Evolutionary conservation across 2,797 vertebrate genomes (phyloP).

Genomic region (Sebastes ruberrimus): DNA sequence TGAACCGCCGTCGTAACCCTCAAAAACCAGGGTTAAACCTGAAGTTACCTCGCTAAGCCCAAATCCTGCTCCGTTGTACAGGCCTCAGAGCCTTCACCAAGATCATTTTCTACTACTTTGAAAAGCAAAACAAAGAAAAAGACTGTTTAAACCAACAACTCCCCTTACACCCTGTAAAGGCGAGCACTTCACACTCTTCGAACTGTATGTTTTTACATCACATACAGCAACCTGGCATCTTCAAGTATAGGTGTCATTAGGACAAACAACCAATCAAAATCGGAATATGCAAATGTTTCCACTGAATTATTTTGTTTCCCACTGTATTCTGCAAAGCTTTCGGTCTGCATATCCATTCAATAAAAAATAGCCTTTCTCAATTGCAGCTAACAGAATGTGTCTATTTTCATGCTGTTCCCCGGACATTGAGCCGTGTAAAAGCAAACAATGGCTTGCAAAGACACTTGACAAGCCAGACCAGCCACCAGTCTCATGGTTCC

Average conservation of each 20-base stretch:
- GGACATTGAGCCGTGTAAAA: background rate
- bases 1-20: no score
- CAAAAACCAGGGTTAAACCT: background rate
- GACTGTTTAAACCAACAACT: constrained; percentile 1
- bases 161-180: background rate
- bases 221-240: background rate
- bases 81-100: background rate
- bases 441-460: background rate
- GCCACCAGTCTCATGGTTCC: constrained; percentile 13
- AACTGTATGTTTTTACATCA: background rate
- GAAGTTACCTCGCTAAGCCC: background rate
- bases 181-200: background rate
- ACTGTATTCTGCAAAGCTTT: background rate
- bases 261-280: constrained; percentile 18
- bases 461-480: constrained; percentile 17
- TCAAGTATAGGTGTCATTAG: background rate
- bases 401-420: background rate
- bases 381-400: background rate
- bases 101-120: background rate
- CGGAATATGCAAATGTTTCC: background rate
- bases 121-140: background rate
- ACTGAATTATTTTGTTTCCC: constrained; percentile 6
- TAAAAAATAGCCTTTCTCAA: background rate
- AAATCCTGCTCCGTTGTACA: background rate
- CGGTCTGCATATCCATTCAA: background rate